These are phyloP conservation scores for Hippolais icterina DNA, from an alignment of 2,113 vertebrate genomes.

Conservation along the genomic window DNA sequence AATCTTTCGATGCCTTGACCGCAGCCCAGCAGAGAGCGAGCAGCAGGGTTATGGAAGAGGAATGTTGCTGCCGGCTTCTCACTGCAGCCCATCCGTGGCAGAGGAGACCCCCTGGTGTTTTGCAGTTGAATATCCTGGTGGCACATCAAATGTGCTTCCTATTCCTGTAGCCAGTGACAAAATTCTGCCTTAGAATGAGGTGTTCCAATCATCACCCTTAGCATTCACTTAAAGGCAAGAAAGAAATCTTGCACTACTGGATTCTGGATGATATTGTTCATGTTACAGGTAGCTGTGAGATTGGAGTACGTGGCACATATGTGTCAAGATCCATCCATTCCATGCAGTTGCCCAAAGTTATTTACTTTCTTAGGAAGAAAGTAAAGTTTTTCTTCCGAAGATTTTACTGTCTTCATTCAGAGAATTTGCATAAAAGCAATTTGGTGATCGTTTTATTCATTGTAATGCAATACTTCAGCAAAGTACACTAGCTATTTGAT, in stretches of 20 bases:
- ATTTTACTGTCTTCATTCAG: not conserved
- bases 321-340: not conserved
- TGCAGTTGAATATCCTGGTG: not conserved
- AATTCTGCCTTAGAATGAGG: not conserved
- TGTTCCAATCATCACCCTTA: accelerated
- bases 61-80: not conserved
- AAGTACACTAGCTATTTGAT: not conserved
- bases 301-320: accelerated
- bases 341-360: not conserved
- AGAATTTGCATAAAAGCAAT: not conserved
- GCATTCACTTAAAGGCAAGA: not conserved
- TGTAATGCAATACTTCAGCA: not conserved
- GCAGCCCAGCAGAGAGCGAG: not conserved
- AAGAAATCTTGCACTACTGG: accelerated
- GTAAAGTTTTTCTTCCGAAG: not conserved
- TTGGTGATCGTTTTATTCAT: not conserved
- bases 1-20: too few species aligned
- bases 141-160: not conserved
- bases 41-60: not conserved
- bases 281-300: not conserved
- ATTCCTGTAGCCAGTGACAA: not conserved
- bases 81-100: accelerated
- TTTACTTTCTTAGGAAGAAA: not conserved
- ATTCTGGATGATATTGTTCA: accelerated
- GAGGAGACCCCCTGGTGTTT: not conserved